Percentiles rank a stretch among this genome's conserved stretches.
Conservation (phyloP, 64 coral and sea anemone species). For the Montipora efflorescens region DNA sequence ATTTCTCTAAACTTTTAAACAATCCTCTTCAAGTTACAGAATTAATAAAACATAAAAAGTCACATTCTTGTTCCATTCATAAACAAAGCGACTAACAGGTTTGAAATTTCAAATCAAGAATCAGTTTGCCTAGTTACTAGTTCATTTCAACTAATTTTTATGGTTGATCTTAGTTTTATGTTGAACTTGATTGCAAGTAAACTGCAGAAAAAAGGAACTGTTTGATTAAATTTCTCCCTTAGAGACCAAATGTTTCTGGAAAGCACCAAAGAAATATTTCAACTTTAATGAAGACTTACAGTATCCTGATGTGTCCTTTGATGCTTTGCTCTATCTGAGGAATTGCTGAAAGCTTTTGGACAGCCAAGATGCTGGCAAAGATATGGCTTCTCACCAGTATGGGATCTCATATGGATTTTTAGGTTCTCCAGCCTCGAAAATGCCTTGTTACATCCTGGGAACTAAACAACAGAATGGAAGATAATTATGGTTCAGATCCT, state of each 20-base stretch:
- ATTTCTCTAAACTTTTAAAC: no score
- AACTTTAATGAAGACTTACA: slow-evolving; percentile 34
- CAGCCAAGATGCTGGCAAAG: slow-evolving; percentile 88
- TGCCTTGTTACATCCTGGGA: slow-evolving; percentile 97
- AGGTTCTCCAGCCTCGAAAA: slow-evolving; percentile 98
- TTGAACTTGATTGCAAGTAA: no score
- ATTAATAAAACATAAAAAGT: no score
- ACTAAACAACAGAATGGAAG: slow-evolving; percentile 51
- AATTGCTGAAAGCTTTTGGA: slow-evolving; percentile 97
- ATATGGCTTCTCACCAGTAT: slow-evolving; percentile 98
- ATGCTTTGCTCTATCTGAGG: slow-evolving; percentile 97
- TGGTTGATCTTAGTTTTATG: no score
- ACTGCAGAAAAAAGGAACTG: no score
- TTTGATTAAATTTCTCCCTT: no score
- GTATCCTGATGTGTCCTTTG: slow-evolving; percentile 98
- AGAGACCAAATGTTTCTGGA: neutral
- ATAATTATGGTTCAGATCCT: neutral
- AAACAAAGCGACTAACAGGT: no score
- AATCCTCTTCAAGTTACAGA: no score
- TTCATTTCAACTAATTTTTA: no score
- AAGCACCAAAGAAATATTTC: neutral
- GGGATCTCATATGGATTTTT: slow-evolving; percentile 98
- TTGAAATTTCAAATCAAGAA: no score
- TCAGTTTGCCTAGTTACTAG: no score
- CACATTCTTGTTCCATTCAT: no score